A percentile compares a stretch with the other conserved stretches of the same genome.
Conservation (phyloP, 2,888 invertebrate species). For the Alsophila aescularia region DNA sequence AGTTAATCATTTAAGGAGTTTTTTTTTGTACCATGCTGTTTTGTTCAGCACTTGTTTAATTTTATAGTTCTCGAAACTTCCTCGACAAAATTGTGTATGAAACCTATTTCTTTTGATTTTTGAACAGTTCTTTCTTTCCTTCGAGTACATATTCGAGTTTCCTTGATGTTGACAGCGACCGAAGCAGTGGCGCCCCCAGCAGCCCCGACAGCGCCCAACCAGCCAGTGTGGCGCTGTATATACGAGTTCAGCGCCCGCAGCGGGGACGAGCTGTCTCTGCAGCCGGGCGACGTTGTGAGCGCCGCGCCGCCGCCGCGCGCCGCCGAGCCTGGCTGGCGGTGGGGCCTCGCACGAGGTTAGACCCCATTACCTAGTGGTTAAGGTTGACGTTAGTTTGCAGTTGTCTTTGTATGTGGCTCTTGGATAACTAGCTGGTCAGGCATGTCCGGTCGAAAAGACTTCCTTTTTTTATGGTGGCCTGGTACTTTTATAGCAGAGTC, state of each 20-base stretch:
- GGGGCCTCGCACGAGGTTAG: constrained; percentile 92
- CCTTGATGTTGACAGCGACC: constrained; percentile 36
- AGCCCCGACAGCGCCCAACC: constrained; percentile 19
- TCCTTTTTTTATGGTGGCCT: neutral
- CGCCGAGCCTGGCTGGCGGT: constrained; percentile 98
- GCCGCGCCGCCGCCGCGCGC: constrained; percentile 88
- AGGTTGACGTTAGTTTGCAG: neutral
- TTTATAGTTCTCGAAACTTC: too few relatives aligned
- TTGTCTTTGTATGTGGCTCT: neutral
- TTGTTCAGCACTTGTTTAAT: too few relatives aligned
- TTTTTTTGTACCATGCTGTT: too few relatives aligned
- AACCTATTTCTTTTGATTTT: too few relatives aligned
- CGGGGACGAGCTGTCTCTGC: constrained; percentile 95
- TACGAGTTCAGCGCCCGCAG: constrained; percentile 97
- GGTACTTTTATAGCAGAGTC: neutral
- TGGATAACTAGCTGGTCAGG: neutral
- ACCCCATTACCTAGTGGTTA: neutral
- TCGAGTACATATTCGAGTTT: too few relatives aligned
- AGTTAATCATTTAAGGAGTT: too few relatives aligned
- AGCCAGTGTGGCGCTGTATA: constrained; percentile 91
- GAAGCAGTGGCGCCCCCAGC: constrained; percentile 36
- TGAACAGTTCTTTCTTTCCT: too few relatives aligned
- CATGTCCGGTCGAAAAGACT: too few relatives aligned
- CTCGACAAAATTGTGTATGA: too few relatives aligned
- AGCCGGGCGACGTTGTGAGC: constrained; percentile 97